These are phyloP conservation scores for Burhinus oedicnemus DNA, from an alignment of 2,113 vertebrate genomes.

Conservation along the genomic window DNA sequence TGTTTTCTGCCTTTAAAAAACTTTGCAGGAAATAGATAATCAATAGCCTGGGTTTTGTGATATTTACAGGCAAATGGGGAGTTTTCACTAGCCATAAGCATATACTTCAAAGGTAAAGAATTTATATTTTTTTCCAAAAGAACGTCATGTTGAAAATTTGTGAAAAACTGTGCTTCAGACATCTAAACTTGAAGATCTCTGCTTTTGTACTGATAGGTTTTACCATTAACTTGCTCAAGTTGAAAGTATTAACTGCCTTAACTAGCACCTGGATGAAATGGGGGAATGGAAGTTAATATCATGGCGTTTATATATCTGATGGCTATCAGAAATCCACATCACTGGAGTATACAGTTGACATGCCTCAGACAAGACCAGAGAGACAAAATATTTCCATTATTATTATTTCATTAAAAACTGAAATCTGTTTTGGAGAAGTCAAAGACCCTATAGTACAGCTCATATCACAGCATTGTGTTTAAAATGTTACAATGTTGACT, in stretches of 20 bases:
- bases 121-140: neutral
- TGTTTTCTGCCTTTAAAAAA: neutral
- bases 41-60: neutral
- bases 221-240: neutral
- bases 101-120: neutral
- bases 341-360: neutral
- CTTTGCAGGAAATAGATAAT: neutral
- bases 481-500: constrained; percentile 55
- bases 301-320: neutral
- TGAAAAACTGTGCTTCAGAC: neutral
- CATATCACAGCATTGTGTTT: constrained; percentile 16
- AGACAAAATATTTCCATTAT: constrained; percentile 18
- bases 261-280: neutral
- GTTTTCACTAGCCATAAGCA: neutral
- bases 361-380: neutral
- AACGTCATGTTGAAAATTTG: neutral
- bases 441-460: neutral
- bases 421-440: constrained; percentile 13
- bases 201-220: neutral
- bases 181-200: neutral
- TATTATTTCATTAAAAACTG: constrained; percentile 6
- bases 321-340: neutral
- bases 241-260: neutral
- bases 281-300: neutral
- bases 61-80: neutral